Conservation (phyloP, 2,113 vertebrate species). For the Scartelaos histophorus region DNA sequence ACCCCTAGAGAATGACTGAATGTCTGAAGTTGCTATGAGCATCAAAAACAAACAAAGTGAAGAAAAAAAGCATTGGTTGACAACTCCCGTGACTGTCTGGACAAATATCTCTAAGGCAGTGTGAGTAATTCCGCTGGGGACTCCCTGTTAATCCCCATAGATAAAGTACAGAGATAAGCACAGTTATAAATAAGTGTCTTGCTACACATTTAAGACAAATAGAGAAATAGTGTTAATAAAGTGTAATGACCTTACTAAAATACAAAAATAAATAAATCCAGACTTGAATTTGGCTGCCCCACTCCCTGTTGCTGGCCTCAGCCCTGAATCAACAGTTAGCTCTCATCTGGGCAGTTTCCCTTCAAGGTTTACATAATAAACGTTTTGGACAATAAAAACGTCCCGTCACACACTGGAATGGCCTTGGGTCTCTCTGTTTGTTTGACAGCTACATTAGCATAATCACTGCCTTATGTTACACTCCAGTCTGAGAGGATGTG, state of each 20-base stretch:
- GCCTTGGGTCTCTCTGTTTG: conserved; percentile 54
- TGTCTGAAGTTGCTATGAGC: not conserved
- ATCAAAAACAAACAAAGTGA: not conserved
- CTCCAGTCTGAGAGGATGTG: conserved; percentile 11
- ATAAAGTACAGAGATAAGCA: conserved; percentile 49
- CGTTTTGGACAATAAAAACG: conserved; percentile 60
- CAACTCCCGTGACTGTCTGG: conserved; percentile 14
- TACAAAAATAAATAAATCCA: conserved; percentile 52
- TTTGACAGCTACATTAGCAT: conserved; percentile 56
- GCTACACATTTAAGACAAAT: conserved; percentile 26
- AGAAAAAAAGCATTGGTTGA: not conserved
- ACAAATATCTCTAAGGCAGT: conserved; percentile 21
- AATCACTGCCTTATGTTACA: conserved; percentile 62
- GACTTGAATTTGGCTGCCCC: conserved; percentile 47
- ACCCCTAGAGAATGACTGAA: not conserved
- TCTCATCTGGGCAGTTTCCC: conserved; percentile 57
- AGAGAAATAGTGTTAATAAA: conserved; percentile 35
- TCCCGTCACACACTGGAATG: conserved; percentile 53
- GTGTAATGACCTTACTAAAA: conserved; percentile 47
- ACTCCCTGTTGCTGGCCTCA: conserved; percentile 44
- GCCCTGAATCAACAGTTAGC: conserved; percentile 67
- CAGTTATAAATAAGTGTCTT: conserved; percentile 33
- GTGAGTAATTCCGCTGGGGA: conserved; percentile 19
- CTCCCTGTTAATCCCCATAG: conserved; percentile 35
- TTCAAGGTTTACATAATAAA: conserved; percentile 57